These are phyloP conservation scores for Melanogrammus aeglefinus DNA, from an alignment of 2,797 vertebrate genomes.

Conservation along the genomic window DNA sequence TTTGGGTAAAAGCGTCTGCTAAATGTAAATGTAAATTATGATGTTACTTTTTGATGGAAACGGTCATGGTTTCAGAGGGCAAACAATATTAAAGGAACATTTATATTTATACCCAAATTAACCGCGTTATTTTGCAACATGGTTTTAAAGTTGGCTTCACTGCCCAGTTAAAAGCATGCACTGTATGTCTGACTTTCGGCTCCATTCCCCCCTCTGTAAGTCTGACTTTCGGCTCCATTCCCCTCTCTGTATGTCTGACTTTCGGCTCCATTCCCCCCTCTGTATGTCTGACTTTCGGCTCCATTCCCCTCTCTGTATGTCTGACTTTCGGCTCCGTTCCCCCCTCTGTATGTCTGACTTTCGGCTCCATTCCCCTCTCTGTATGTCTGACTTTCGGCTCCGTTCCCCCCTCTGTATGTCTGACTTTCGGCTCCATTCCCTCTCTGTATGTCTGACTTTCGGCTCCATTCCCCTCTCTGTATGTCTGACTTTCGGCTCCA, in stretches of 20 bases:
- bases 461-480: neutral
- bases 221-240: neutral
- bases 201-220: neutral
- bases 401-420: slow-evolving; percentile 3
- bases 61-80: neutral
- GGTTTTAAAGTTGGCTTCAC: neutral
- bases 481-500: neutral
- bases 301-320: neutral
- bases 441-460: neutral
- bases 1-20: too few relatives aligned
- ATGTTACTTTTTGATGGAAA: neutral
- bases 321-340: neutral
- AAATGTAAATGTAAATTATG: too few relatives aligned
- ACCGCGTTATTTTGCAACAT: neutral
- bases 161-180: neutral
- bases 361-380: neutral
- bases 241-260: slow-evolving; percentile 4
- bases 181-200: neutral
- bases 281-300: neutral
- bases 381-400: neutral
- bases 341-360: neutral
- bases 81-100: neutral
- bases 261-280: neutral
- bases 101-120: neutral
- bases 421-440: neutral